Conservation (phyloP, 2,888 invertebrate species). For the Exocentrus adspersus region DNA sequence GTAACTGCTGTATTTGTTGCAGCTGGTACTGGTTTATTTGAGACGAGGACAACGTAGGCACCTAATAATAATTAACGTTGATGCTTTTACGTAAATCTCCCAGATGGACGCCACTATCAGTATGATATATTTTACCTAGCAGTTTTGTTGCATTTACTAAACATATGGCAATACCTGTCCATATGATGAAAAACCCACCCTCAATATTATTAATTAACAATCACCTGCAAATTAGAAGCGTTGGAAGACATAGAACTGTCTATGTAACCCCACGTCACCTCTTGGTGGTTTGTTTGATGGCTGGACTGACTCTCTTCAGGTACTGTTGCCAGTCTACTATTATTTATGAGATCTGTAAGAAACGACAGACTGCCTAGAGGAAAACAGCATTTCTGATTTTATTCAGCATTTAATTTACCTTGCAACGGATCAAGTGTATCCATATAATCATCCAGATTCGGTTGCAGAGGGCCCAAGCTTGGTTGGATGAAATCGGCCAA, state of each 20-base stretch:
- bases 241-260: constrained; percentile 34
- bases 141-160: too few relatives aligned
- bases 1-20: constrained; percentile 35
- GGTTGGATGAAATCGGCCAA: constrained; percentile 98
- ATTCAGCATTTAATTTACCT: constrained; percentile 40
- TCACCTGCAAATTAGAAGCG: constrained; percentile 33
- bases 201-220: too few relatives aligned
- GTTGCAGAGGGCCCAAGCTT: constrained; percentile 95
- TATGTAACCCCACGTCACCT: constrained; percentile 43
- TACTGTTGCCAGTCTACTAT: constrained; percentile 69
- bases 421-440: constrained; percentile 79
- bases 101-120: too few relatives aligned
- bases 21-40: constrained; percentile 60
- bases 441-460: constrained; percentile 96
- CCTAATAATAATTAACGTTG: too few relatives aligned
- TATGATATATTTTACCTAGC: too few relatives aligned
- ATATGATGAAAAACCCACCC: too few relatives aligned
- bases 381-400: background rate
- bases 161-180: too few relatives aligned
- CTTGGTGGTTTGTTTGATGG: constrained; percentile 34
- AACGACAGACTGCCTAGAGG: background rate
- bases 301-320: constrained; percentile 66
- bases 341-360: constrained; percentile 66
- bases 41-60: constrained; percentile 19
- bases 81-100: too few relatives aligned